Evolutionary conservation across 2,797 vertebrate species (phyloP).

Genomic region (Emys orbicularis): DNA sequence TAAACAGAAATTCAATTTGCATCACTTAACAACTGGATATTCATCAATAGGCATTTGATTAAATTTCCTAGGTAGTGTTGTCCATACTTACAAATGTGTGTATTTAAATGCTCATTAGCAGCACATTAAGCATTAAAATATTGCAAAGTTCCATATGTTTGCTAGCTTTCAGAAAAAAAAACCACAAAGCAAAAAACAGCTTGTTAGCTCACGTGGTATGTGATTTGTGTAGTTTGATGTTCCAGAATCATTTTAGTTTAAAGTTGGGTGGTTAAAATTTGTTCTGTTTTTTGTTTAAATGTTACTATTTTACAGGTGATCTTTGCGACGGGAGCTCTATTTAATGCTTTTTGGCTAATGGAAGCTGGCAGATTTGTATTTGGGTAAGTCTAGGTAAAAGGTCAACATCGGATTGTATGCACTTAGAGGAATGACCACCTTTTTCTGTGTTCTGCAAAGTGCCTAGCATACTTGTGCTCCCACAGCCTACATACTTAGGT

Average conservation of each 20-base stretch:
- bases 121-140: not conserved
- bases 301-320: constrained; percentile 83
- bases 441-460: not conserved
- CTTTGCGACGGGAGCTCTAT: constrained; percentile 91
- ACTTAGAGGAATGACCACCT: rapidly evolving
- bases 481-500: rapidly evolving
- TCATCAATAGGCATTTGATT: not conserved
- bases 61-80: not conserved
- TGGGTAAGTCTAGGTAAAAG: constrained; percentile 85
- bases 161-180: not conserved
- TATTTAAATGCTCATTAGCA: not conserved
- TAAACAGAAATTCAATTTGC: not conserved
- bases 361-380: constrained; percentile 94
- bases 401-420: rapidly evolving
- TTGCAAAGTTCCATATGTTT: not conserved
- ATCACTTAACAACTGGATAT: not conserved
- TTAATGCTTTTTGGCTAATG: constrained; percentile 93
- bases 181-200: not conserved
- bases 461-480: rapidly evolving
- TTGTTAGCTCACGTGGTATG: not conserved
- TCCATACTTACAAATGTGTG: not conserved
- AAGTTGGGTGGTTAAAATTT: rapidly evolving
- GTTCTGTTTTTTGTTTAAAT: not conserved
- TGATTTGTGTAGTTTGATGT: not conserved
- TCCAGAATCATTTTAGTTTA: rapidly evolving